phyloP scores from a whole-genome alignment of 2,113 vertebrate genomes.

The Silurus glanis region DNA sequence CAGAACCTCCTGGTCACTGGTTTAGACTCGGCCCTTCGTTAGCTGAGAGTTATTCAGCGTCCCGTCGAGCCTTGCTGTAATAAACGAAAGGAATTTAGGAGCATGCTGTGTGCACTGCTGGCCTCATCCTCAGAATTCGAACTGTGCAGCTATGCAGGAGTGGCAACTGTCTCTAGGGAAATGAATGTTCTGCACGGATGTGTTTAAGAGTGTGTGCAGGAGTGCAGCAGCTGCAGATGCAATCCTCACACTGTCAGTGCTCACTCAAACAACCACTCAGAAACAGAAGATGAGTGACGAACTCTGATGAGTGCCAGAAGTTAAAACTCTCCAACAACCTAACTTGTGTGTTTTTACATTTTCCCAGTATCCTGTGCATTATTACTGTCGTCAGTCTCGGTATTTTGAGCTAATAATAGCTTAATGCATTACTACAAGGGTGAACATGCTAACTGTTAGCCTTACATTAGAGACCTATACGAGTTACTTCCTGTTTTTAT shows the following conservation, averaged over 20 bases:
- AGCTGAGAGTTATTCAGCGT: neutral
- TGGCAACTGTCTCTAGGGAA: constrained; percentile 11
- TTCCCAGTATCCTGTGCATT: neutral
- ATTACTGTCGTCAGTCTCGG: constrained; percentile 33
- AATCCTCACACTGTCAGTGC: constrained; percentile 15
- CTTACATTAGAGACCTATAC: neutral
- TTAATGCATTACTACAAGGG: constrained; percentile 30
- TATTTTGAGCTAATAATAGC: constrained; percentile 42
- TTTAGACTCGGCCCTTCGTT: neutral
- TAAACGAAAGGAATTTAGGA: constrained; percentile 20
- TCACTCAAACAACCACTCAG: constrained; percentile 19
- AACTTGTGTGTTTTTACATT: neutral
- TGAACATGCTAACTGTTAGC: neutral
- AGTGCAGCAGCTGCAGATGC: constrained; percentile 33
- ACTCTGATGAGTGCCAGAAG: neutral
- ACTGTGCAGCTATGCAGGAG: constrained; percentile 6
- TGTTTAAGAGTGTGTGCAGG: constrained; percentile 13
- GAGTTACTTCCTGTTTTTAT: neutral
- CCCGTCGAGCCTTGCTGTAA: neutral
- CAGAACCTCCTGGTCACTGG: neutral
- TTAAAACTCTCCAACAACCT: neutral
- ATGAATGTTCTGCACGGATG: neutral
- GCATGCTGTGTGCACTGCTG: constrained; percentile 6
- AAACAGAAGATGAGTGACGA: neutral
- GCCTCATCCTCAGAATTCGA: neutral